Evolutionary conservation across 2,888 invertebrate species (phyloP), one percentile per base, ranked within the genome.

Genomic region (Pristionchus arcanus): DNA sequence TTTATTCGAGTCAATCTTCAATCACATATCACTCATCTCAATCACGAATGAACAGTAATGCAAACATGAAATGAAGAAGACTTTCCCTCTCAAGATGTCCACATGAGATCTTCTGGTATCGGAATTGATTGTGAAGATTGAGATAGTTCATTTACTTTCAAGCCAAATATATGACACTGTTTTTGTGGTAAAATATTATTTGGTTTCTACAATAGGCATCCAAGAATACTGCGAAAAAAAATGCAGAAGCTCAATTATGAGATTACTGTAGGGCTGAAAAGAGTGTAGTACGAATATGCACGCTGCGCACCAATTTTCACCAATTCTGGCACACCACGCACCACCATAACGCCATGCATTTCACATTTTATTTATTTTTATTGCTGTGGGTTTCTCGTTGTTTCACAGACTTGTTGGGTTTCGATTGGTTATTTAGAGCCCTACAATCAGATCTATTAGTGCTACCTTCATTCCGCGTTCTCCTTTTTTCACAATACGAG

Each of bases 11-110:
- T 74, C 34, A 19, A 74, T 74, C 74, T 31, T 31, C 37, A 31
- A 74, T 74, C 74, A 37, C 31, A 74, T 74, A 74, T 74, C 74
- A 34, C 31, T 74, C 74, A 74, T 68, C 74, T 16, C 74, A 37
- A 19, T 71, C 34, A 66, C 15, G 16, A 53, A 83, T 21, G 16
- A 49, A 55, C 53, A 83, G 83, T 55, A 83, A 83, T 55, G 53
- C 53, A 83, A 55, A 55, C 49, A 83, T 7, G 49, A 34, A 31
- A 81, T 34, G 37, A 25, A 34, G 83, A 81, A 42, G 83, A 16
- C 49, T 55, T n/a, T 15, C 28, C n/a, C 37, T 28, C 28, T 83
- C n/a, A 81, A 49, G 28, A 49, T 49, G 42, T 49, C 42, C 42
- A 11, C 42, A 9, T 49, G 5, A 49, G 42, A 49, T 49, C 42